These are phyloP conservation scores for Drosophila neotestacea DNA, from an alignment of 2,888 invertebrate species.

Conservation along the genomic window DNA sequence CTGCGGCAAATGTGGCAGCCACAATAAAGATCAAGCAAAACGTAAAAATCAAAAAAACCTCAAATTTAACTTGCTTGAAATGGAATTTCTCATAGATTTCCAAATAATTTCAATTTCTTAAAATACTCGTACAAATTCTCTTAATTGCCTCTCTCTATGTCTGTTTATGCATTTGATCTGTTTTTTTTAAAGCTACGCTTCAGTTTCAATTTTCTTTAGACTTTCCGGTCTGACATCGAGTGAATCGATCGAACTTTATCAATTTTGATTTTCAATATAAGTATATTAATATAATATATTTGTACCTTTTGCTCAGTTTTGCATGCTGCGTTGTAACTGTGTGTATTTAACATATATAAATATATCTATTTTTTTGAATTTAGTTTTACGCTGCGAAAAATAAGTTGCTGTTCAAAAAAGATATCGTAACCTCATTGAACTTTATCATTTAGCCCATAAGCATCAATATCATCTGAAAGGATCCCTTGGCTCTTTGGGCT, in stretches of 20 bases:
- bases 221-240: slow-evolving; percentile 35
- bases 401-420: slow-evolving; percentile 43
- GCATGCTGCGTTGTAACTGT: slow-evolving; percentile 75
- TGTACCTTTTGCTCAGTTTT: slow-evolving; percentile 68
- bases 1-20: slow-evolving; percentile 82
- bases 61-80: slow-evolving; percentile 28
- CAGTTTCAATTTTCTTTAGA: slow-evolving; percentile 58
- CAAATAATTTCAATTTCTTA: slow-evolving; percentile 37
- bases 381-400: slow-evolving; percentile 37
- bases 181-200: slow-evolving; percentile 61
- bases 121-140: slow-evolving; percentile 38
- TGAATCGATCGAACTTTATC: slow-evolving; percentile 31
- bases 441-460: slow-evolving; percentile 30
- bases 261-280: slow-evolving; percentile 45
- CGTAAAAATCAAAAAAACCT: slow-evolving; percentile 72
- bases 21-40: slow-evolving; percentile 84
- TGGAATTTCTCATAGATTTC: slow-evolving; percentile 31
- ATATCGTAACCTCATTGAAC: slow-evolving; percentile 7
- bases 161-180: slow-evolving; percentile 71
- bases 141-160: slow-evolving; percentile 55
- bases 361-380: slow-evolving; percentile 26
- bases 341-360: slow-evolving; percentile 57
- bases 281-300: slow-evolving; percentile 27
- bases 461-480: slow-evolving; percentile 7
- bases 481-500: slow-evolving; percentile 19